Conservation (phyloP, 2,113 vertebrate genomes). For the Cariama cristata region DNA sequence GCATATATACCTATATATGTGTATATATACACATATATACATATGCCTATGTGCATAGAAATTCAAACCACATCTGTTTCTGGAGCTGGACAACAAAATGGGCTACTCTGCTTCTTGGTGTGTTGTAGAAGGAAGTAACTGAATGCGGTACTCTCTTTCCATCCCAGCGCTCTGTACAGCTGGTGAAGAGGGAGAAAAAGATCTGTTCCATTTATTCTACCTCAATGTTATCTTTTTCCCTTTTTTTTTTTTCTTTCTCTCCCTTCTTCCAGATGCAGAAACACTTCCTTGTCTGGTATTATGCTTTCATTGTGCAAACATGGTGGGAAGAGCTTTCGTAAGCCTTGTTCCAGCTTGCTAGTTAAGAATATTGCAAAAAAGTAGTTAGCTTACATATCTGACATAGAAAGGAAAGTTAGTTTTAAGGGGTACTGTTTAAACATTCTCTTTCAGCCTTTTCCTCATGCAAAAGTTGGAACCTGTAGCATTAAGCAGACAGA, state of each 20-base stretch:
- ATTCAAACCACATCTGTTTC: slow-evolving; percentile 15
- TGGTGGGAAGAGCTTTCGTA: background rate
- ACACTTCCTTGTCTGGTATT: background rate
- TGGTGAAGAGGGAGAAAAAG: background rate
- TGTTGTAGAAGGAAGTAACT: background rate
- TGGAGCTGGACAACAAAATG: background rate
- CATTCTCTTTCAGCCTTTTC: background rate
- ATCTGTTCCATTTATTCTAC: background rate
- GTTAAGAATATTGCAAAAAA: background rate
- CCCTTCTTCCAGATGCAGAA: background rate
- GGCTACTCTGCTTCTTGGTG: background rate
- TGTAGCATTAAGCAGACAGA: background rate
- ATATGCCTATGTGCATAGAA: background rate
- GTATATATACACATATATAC: background rate
- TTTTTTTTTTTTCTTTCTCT: too few species aligned
- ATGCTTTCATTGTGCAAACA: background rate
- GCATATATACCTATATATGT: background rate
- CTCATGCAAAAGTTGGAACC: background rate
- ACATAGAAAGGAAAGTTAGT: background rate
- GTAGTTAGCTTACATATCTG: background rate
- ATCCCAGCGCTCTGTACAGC: background rate
- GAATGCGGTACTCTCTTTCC: background rate
- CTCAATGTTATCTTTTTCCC: background rate
- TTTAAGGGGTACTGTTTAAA: background rate
- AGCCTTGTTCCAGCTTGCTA: background rate